Conservation (phyloP, 1,140 invertebrate species). For the Macrocentrus cingulum region DNA sequence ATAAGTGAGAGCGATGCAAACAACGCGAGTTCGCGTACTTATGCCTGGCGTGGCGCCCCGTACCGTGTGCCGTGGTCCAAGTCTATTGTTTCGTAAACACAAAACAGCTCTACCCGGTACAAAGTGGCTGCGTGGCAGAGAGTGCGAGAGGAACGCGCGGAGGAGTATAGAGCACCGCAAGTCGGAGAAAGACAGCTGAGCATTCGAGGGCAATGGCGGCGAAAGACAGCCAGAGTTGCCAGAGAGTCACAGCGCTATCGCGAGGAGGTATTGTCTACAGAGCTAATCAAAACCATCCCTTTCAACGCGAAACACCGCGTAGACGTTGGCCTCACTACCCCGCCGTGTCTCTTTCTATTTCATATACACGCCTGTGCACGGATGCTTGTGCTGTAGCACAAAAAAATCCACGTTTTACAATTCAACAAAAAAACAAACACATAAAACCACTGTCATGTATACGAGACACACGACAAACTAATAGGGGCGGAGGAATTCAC, state of each 20-base stretch:
- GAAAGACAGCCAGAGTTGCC: constrained; percentile 27
- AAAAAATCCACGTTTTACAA: too few relatives aligned
- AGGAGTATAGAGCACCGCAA: constrained; percentile 18
- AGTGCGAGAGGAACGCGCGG: constrained; percentile 26
- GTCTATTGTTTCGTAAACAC: constrained; percentile 56
- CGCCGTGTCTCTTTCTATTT: constrained; percentile 10
- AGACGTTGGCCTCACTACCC: constrained; percentile 16
- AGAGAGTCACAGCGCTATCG: constrained; percentile 46
- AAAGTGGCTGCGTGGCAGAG: constrained; percentile 52
- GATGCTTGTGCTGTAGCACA: too few relatives aligned
- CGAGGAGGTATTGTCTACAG: constrained; percentile 56
- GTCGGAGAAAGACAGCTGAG: too few relatives aligned
- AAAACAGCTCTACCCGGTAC: constrained; percentile 54
- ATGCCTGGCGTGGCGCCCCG: not conserved
- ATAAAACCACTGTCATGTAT: too few relatives aligned
- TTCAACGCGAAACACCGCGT: constrained; percentile 51
- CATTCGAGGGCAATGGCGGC: too few relatives aligned
- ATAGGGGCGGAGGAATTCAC: not conserved
- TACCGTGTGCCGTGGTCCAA: constrained; percentile 24
- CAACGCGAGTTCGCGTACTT: constrained; percentile 17
- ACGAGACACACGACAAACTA: too few relatives aligned
- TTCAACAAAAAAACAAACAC: too few relatives aligned
- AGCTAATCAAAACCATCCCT: constrained; percentile 60
- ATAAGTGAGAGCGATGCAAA: constrained; percentile 10
- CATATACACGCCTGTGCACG: not conserved